Evolutionary conservation across 2,797 vertebrate genomes (phyloP), one percentile per base, ranked within the genome.

Genomic region (Florisuga fusca): DNA sequence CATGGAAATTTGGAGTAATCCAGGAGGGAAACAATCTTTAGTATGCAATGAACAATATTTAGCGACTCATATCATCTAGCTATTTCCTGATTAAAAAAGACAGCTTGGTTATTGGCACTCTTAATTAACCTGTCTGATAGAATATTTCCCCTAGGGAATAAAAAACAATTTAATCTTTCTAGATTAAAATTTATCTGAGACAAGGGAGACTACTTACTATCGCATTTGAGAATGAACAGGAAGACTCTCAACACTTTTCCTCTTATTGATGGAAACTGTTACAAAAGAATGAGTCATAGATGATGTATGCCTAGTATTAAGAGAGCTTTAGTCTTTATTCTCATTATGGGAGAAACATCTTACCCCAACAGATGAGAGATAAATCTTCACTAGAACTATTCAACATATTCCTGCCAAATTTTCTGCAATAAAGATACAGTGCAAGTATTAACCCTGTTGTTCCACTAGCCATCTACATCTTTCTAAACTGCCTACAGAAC

Each of bases 81-180:
- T 75, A 25, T 57, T 90, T 94, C 62, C 43, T 68, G 62, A 94
- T 85, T 90, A 90, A 22, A 81, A 84, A 72, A 61, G 36, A 89
- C 77, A 87, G 16, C 14, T 81, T 86, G 20, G 51, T 73, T 69
- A 62, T 23, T 41, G 54, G 36, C 22, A 73, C 10, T 72, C 25
- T 71, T 90, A 91, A 90, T 89, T 89, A 67, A 89, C 29, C 17
- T 27, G 8, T 84, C 45, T 58, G 71, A 79, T 77, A 80, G 36
- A 84, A 55, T 84, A 68, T 67, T 77, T 74, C 33, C 84, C 63
- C 48, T 82, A 71, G 11, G 45, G 63, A 86, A 90, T 75, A 63
- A 71, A 83, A 87, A 75, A 12, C 5, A 82, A 53, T 73, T 73
- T 76, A 54, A 58, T 88, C 33, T 83, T 58, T 66, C 69, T 85